phyloP scores from a whole-genome alignment of 2,888 invertebrate genomes.

The Mythimna lalbum region DNA sequence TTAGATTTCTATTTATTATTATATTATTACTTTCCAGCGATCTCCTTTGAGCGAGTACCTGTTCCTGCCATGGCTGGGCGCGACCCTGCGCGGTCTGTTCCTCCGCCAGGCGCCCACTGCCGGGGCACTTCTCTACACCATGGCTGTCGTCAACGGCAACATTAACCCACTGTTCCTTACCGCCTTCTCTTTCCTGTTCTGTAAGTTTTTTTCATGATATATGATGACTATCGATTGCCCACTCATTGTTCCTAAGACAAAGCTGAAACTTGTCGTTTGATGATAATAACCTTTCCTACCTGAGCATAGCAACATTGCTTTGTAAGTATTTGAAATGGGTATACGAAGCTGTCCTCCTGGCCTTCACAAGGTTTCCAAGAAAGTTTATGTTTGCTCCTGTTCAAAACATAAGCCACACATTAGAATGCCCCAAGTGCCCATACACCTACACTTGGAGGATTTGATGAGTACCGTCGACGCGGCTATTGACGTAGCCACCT shows the following conservation, averaged over 20 bases:
- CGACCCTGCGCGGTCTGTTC: conserved; percentile 80
- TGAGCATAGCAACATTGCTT: too few relatives aligned
- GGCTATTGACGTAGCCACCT: too few relatives aligned
- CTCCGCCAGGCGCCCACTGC: conserved; percentile 83
- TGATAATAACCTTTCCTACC: neutral
- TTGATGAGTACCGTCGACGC: too few relatives aligned
- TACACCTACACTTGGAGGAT: too few relatives aligned
- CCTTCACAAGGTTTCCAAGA: too few relatives aligned
- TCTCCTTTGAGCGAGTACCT: conserved; percentile 84
- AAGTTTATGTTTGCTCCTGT: too few relatives aligned
- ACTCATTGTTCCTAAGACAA: neutral
- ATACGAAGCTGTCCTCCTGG: too few relatives aligned
- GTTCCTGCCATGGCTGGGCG: conserved; percentile 85
- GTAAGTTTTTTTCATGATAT: conserved; percentile 77
- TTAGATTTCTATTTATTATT: neutral
- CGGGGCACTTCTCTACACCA: conserved; percentile 82
- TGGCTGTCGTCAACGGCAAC: conserved; percentile 78
- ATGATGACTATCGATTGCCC: too few relatives aligned
- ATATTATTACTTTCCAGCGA: conserved; percentile 67
- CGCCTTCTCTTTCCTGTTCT: conserved; percentile 78
- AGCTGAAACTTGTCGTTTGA: neutral
- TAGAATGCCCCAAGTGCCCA: too few relatives aligned
- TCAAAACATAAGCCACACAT: too few relatives aligned
- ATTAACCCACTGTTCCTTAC: conserved; percentile 80
- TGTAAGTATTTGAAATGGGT: too few relatives aligned